Evolutionary conservation across 2,888 invertebrate genomes (phyloP), one percentile per base, ranked within the genome.

Genomic region (Athalia circularis): DNA sequence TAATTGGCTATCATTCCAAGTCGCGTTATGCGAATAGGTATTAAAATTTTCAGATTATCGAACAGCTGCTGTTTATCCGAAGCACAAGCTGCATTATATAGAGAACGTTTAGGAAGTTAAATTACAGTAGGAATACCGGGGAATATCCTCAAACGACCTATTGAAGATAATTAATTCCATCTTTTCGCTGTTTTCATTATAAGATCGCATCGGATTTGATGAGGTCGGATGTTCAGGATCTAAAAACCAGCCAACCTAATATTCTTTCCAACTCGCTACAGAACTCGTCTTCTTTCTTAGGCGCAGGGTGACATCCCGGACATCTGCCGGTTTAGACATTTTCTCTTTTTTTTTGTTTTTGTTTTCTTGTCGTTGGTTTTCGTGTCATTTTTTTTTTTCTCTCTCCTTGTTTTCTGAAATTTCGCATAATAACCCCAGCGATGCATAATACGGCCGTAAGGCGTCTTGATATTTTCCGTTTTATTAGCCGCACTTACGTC

Each of bases 391-490:
- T 65, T 77, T 72, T 77, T 82, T 78, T 81, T 80, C 52, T 70
- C 54, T 72, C 47, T 62, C 13, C 15, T 29, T 57, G 57, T 59
- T 57, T 72, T 64, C 43, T 74, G 82, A 83, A 83, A 86, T 85
- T 85, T 85, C 85, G 82, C 82, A 82, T 84, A 86, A 87, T 87
- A 87, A 87, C 86, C 85, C 78, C 82, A 82, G 82, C 81, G 80
- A 81, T 84, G 88, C 84, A 88, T 90, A 89, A 89, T 88, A 85
- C 81, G 77, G 84, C 83, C 87, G 86, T 89, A 87, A 87, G 85
- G 85, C 84, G 85, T 85, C 83, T 86, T 84, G 87, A 88, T 89
- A 89, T 89, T 88, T 87, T 84, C 87, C 85, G 82, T 89, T 89
- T 89, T 88, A 88, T 86, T 88, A 88, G 85, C 84, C 80, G 80